These are phyloP conservation scores for Sinonovacula constricta DNA, from an alignment of 1,140 invertebrate genomes.

Conservation along the genomic window DNA sequence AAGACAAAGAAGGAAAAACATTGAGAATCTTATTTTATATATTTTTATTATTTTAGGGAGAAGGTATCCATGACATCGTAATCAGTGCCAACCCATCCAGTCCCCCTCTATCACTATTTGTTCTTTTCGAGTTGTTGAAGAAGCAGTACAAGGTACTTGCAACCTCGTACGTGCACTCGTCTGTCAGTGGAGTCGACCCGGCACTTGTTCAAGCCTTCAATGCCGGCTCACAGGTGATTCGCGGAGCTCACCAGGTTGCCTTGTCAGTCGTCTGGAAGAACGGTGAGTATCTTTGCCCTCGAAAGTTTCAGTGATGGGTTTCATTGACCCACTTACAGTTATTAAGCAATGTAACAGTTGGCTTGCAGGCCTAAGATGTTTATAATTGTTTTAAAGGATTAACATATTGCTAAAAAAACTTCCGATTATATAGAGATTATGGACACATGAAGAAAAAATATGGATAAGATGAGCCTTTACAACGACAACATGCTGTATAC, in stretches of 20 bases:
- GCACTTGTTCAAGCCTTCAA: constrained; percentile 70
- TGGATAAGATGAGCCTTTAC: too few relatives aligned
- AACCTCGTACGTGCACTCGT: constrained; percentile 84
- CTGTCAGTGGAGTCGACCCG: constrained; percentile 77
- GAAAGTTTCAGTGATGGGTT: too few relatives aligned
- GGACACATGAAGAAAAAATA: too few relatives aligned
- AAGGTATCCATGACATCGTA: constrained; percentile 82
- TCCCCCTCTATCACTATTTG: constrained; percentile 85
- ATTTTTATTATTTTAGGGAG: constrained; percentile 73
- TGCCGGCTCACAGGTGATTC: constrained; percentile 61
- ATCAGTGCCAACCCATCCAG: constrained; percentile 83
- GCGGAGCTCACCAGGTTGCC: constrained; percentile 79
- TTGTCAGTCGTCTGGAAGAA: constrained; percentile 88
- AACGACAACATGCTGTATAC: too few relatives aligned
- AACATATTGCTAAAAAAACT: too few relatives aligned
- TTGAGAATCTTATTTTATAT: too few relatives aligned
- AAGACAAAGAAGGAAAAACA: too few relatives aligned
- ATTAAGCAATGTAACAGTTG: too few relatives aligned
- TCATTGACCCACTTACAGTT: too few relatives aligned
- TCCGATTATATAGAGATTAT: too few relatives aligned
- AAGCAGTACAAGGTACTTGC: constrained; percentile 79
- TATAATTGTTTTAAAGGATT: too few relatives aligned
- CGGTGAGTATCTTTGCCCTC: constrained; percentile 83
- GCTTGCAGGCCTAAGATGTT: too few relatives aligned
- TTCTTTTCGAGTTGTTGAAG: constrained; percentile 81